Percentiles rank a stretch among this genome's conserved stretches.
Conservation (phyloP, 92 coral and sea anemone genomes). For the Palythoa grandis region DNA sequence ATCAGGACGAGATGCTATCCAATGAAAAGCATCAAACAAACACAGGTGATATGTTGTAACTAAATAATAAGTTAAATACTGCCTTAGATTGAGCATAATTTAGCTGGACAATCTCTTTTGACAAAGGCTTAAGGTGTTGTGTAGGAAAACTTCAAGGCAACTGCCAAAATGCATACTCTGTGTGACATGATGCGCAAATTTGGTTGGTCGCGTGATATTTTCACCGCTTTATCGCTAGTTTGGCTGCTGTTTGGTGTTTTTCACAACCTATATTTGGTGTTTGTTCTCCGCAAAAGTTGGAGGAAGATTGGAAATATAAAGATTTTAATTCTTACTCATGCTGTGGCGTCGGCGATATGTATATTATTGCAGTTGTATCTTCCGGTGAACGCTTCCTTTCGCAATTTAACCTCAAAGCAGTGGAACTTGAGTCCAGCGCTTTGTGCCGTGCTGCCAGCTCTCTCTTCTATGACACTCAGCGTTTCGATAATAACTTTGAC, state of each 20-base stretch:
- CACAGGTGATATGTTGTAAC: slow-evolving; percentile 35
- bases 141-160: not conserved
- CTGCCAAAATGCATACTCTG: slow-evolving; percentile 7
- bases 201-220: slow-evolving; percentile 16
- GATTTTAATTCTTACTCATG: slow-evolving; percentile 20
- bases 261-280: slow-evolving; percentile 17
- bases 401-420: not conserved
- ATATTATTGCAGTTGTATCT: slow-evolving; percentile 15
- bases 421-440: slow-evolving; percentile 23
- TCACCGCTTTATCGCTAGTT: not conserved
- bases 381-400: slow-evolving; percentile 1
- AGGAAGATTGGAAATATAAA: slow-evolving; percentile 26
- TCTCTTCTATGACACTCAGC: slow-evolving; percentile 10
- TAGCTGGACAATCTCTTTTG: not conserved
- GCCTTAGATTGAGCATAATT: not conserved
- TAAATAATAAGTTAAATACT: not conserved
- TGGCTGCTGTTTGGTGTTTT: slow-evolving; percentile 31
- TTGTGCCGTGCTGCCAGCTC: slow-evolving; percentile 21
- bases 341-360: slow-evolving; percentile 24
- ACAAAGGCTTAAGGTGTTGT: not conserved
- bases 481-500: slow-evolving; percentile 22
- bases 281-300: slow-evolving; percentile 23
- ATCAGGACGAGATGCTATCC: not conserved
- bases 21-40: not conserved
- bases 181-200: slow-evolving; percentile 11